Base-by-base conservation (phyloP, 2,888 invertebrate genomes). In the Lepeophtheirus nordmannii region DNA sequence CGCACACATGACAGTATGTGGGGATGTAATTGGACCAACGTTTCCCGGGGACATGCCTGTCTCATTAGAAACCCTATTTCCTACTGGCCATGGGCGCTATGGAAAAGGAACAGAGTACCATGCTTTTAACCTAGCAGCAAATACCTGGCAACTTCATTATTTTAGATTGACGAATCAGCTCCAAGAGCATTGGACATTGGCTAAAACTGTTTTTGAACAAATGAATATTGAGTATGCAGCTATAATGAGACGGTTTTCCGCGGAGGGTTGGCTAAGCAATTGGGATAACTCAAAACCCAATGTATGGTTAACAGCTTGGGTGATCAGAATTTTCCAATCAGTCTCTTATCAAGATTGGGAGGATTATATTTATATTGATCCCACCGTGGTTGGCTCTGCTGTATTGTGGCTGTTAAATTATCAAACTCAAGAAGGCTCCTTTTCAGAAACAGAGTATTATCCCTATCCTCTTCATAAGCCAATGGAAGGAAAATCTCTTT, bases 261-360 rank as follows among this genome's bases (percentile, higher is more conserved):
- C 60, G 9, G 58, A 66, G 41, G 70, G 70, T 1, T 68, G 68
- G 56, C 68, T 70, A 65, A 66, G 65, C 38, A 69, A 68, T 65
- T 70, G 84, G 84, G 89, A 89, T 73, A 87, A 88, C 73, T 89
- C 90, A 0, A 81, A 82, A 0, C 83, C 89, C 0, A 89, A 89
- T 41, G 89, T 91, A 0, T 91, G 93, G 92, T 75, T 94, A 69
- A 94, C 96, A 0, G 87, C 94, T 0, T 93, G 89, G 76, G 88
- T 88, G 73, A 86, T 88, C 0, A 82, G 89, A 70, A 82, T 89
- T 62, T 85, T 96, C 74, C 87, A 91, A 75, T 89, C 90, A 73
- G 93, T 92, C 0, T 87, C 87, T 46, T 92, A 92, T 76, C 91
- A 92, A 73, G 94, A 96, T 75, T 96, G 94, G 94, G 93, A 94